These are phyloP conservation scores for Hydrophis major DNA, from an alignment of 2,797 vertebrate species.

Conservation along the genomic window DNA sequence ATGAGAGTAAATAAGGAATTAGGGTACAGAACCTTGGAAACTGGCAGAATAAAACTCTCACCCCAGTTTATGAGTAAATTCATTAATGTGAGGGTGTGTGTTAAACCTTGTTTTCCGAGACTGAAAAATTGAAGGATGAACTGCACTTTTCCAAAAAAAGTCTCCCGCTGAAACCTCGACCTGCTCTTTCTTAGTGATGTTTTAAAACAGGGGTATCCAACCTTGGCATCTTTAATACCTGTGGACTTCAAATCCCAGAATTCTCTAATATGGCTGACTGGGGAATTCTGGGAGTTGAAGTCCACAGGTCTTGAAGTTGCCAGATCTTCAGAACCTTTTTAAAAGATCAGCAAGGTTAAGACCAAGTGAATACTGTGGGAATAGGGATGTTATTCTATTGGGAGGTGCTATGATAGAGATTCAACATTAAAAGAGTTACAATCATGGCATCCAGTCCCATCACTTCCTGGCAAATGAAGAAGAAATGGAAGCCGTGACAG, in stretches of 20 bases:
- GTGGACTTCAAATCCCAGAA: not conserved
- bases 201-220: not conserved
- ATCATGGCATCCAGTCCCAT: not conserved
- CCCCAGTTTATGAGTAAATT: not conserved
- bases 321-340: not conserved
- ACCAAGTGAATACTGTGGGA: not conserved
- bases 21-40: not conserved
- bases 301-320: not conserved
- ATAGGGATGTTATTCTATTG: not conserved
- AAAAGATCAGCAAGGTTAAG: not conserved
- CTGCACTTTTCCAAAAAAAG: not conserved
- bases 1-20: not conserved
- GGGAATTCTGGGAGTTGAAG: not conserved
- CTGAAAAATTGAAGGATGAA: not conserved
- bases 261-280: not conserved
- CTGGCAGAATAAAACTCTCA: not conserved
- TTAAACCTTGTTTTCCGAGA: not conserved
- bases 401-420: not conserved
- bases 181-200: not conserved
- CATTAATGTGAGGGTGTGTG: not conserved
- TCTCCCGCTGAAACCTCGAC: not conserved
- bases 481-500: not conserved
- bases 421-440: not conserved
- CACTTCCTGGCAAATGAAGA: not conserved
- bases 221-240: not conserved